Percentiles rank a stretch among this genome's conserved stretches.
Conservation (phyloP, 2,888 invertebrate genomes). For the Drosophila anomalipes region DNA sequence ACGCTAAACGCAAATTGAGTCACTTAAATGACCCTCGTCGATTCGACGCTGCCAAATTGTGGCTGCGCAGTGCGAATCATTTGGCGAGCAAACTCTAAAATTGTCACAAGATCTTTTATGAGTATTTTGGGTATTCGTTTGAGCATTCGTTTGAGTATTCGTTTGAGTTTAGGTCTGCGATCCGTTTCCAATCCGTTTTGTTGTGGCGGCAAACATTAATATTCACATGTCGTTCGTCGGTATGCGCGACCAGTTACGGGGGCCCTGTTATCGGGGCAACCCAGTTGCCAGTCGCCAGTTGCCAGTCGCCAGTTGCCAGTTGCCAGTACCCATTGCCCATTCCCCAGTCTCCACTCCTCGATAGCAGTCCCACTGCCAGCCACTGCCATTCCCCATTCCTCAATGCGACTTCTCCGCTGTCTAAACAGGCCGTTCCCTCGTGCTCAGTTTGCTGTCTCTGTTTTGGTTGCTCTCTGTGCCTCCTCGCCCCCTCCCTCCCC, state of each 20-base stretch:
- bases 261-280: slow-evolving; percentile 17
- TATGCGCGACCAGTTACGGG: slow-evolving; percentile 56
- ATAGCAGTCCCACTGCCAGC: background rate
- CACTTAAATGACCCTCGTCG: slow-evolving; percentile 9
- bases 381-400: slow-evolving; percentile 4
- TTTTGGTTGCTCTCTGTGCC: slow-evolving; percentile 9
- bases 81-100: slow-evolving; percentile 46
- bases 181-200: slow-evolving; percentile 52
- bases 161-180: slow-evolving; percentile 30
- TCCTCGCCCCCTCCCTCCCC: background rate
- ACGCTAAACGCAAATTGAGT: background rate
- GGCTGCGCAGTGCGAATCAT: slow-evolving; percentile 25
- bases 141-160: slow-evolving; percentile 1
- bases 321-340: background rate
- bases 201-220: slow-evolving; percentile 78
- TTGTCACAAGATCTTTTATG: slow-evolving; percentile 65
- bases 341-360: slow-evolving; percentile 2
- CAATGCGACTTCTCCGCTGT: slow-evolving; percentile 14
- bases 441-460: slow-evolving; percentile 20
- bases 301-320: slow-evolving; percentile 15
- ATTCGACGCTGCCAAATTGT: slow-evolving; percentile 2
- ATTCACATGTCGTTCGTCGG: slow-evolving; percentile 81
- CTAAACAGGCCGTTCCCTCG: slow-evolving; percentile 46
- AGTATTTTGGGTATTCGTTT: background rate
- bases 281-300: slow-evolving; percentile 20